These are phyloP conservation scores for Delichon dasypus DNA, from an alignment of 2,797 vertebrate species.

Conservation along the genomic window DNA sequence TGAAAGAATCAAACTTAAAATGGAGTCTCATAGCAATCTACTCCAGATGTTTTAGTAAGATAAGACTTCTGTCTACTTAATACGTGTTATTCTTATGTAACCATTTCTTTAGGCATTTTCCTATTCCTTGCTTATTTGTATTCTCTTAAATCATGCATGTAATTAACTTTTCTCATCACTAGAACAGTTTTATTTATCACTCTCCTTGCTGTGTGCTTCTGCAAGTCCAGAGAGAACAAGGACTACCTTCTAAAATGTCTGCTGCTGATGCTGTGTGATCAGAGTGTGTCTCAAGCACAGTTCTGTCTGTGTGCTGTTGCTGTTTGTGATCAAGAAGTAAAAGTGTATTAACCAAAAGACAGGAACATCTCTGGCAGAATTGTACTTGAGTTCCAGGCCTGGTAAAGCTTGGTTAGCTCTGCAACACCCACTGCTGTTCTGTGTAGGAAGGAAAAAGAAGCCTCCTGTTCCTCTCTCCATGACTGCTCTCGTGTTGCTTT, in stretches of 20 bases:
- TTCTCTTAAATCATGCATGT: background rate
- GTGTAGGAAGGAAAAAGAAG: constrained; percentile 24
- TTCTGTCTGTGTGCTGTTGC: fast-evolving
- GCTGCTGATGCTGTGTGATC: background rate
- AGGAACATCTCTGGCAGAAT: background rate
- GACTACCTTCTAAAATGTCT: background rate
- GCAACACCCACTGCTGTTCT: background rate
- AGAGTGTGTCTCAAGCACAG: background rate
- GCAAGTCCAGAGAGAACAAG: background rate
- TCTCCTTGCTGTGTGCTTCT: background rate
- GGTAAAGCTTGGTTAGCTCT: background rate
- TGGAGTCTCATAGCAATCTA: constrained; percentile 29
- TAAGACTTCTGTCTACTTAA: constrained; percentile 1
- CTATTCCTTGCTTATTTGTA: background rate
- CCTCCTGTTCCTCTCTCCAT: background rate
- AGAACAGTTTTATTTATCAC: background rate
- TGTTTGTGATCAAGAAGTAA: background rate
- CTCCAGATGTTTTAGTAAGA: constrained; percentile 56
- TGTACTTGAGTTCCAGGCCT: background rate
- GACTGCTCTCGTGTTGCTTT: background rate
- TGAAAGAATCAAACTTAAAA: constrained; percentile 40
- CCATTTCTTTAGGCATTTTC: background rate
- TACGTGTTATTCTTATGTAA: background rate
- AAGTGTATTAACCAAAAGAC: background rate
- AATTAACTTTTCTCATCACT: background rate